Conservation (phyloP, 2,797 vertebrate genomes). For the Lepilemur ruficaudatus region DNA sequence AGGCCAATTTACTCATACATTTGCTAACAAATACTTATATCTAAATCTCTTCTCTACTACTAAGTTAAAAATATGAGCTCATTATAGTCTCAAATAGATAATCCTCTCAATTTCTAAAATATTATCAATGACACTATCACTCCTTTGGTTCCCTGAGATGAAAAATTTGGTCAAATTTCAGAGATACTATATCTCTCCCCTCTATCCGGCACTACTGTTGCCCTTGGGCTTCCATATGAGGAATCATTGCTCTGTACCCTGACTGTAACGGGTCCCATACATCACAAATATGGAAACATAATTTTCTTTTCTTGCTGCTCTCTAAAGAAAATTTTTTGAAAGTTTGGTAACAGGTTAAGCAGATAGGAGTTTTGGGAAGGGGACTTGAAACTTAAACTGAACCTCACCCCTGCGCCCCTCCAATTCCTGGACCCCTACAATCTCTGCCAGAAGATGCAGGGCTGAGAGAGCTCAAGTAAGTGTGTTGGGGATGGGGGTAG, state of each 20-base stretch:
- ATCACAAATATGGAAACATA: background rate
- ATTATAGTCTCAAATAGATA: background rate
- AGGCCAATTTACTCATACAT: background rate
- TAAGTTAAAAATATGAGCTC: background rate
- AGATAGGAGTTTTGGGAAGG: background rate
- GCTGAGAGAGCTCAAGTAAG: background rate
- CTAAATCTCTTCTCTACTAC: background rate
- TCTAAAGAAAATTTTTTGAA: background rate
- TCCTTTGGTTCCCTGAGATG: background rate
- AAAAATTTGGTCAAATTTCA: background rate
- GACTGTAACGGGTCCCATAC: background rate
- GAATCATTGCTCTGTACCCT: background rate
- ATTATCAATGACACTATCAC: background rate
- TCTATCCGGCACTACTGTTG: background rate
- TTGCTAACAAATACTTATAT: background rate
- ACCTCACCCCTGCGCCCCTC: background rate
- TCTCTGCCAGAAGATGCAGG: background rate
- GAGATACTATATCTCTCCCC: background rate
- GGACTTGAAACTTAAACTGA: background rate
- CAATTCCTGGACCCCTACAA: background rate
- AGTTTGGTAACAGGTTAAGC: background rate
- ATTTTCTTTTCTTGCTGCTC: background rate
- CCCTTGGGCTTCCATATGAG: fast-evolving
- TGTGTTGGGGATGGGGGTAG: no score
- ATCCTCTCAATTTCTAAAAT: background rate